Percentiles rank a stretch among this genome's conserved stretches.
Conservation (phyloP, 2,113 vertebrate species). For the Platichthys flesus region DNA sequence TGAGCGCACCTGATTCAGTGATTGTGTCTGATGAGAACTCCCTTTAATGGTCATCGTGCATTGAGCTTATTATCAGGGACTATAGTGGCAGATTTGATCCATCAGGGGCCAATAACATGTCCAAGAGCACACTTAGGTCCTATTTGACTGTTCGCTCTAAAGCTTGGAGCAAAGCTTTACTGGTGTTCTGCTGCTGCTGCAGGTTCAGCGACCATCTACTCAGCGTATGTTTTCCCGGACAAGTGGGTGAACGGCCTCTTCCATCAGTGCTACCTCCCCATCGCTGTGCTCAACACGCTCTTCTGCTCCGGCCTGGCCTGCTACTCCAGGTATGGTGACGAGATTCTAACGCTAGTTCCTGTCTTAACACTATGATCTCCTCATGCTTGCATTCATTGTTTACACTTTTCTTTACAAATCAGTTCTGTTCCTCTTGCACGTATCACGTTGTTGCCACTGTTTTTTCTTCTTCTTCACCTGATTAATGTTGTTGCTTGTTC, state of each 20-base stretch:
- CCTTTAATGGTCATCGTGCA: too few species aligned
- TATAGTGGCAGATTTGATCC: too few species aligned
- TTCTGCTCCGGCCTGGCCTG: constrained; percentile 87
- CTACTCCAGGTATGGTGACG: constrained; percentile 89
- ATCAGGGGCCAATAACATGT: too few species aligned
- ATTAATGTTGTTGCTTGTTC: constrained; percentile 20
- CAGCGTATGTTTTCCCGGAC: constrained; percentile 87
- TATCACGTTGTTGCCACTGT: not conserved
- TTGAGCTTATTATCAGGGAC: too few species aligned
- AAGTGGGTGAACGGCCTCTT: constrained; percentile 85
- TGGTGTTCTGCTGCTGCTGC: not conserved
- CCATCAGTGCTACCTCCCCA: constrained; percentile 83
- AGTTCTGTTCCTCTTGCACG: not conserved
- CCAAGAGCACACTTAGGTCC: too few species aligned
- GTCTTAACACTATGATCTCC: too few species aligned
- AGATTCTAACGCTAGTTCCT: not conserved
- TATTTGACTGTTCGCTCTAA: too few species aligned
- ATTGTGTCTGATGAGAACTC: not conserved
- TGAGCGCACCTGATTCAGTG: constrained; percentile 50
- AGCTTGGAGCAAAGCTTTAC: not conserved
- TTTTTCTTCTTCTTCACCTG: not conserved
- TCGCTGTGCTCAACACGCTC: constrained; percentile 84
- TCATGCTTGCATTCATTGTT: not conserved
- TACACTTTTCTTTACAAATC: too few species aligned
- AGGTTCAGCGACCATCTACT: constrained; percentile 93